Conservation (phyloP, 2,797 vertebrate genomes). For the Tenualosa thibaudeaui region DNA sequence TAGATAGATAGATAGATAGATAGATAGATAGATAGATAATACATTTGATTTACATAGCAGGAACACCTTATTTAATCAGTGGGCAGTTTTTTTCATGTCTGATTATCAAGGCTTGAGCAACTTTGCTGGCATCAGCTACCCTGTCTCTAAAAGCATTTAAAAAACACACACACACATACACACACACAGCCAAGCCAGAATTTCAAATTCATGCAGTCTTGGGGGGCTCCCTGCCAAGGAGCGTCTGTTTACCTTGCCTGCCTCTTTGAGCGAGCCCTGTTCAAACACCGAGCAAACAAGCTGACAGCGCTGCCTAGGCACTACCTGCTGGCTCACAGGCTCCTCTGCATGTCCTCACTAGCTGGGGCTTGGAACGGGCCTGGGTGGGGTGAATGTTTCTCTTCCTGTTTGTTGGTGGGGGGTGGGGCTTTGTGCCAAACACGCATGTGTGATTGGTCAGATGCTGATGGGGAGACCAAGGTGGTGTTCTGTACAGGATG, state of each 20-base stretch:
- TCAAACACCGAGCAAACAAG: constrained; percentile 3
- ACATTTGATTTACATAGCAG: too few species aligned
- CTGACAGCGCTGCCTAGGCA: background rate
- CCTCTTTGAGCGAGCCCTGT: background rate
- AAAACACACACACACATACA: background rate
- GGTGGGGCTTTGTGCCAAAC: background rate
- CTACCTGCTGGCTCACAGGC: background rate
- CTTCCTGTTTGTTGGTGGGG: background rate
- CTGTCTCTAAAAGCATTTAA: background rate
- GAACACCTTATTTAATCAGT: too few species aligned
- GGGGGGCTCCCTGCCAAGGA: background rate
- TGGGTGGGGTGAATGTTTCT: too few species aligned
- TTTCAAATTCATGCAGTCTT: background rate
- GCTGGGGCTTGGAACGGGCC: too few species aligned
- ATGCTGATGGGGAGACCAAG: background rate
- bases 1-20: constrained; percentile 3
- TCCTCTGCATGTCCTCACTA: background rate
- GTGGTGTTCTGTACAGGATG: background rate
- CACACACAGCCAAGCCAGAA: background rate
- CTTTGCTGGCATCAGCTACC: background rate
- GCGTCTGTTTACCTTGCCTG: background rate
- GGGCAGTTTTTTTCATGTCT: background rate
- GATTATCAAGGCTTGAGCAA: background rate
- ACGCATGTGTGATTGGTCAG: background rate
- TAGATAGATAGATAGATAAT: too few species aligned